phyloP scores from a whole-genome alignment of 2,888 invertebrate genomes.

The Pheosia gnoma region DNA sequence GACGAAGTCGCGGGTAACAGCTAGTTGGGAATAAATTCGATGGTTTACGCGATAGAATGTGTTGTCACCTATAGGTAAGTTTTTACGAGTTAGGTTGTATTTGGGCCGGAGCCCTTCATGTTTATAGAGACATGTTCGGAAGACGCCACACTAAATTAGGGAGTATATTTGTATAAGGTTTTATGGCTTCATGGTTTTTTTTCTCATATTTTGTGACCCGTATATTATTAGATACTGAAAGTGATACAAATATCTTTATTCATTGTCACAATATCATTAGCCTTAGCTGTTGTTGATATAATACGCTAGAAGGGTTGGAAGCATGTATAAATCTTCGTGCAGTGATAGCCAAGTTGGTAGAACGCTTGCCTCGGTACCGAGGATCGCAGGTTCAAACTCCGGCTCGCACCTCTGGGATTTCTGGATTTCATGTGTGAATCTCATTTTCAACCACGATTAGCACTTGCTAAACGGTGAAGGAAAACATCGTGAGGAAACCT shows the following conservation, averaged over 20 bases:
- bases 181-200: conserved; percentile 23
- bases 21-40: conserved; percentile 58
- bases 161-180: conserved; percentile 30
- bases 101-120: conserved; percentile 51
- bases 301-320: too few relatives aligned
- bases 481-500: too few relatives aligned
- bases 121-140: conserved; percentile 54
- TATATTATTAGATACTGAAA: background rate
- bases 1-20: too few relatives aligned
- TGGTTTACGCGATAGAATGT: conserved; percentile 59
- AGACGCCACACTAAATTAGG: conserved; percentile 46
- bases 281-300: too few relatives aligned
- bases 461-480: too few relatives aligned
- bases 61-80: conserved; percentile 57
- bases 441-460: too few relatives aligned
- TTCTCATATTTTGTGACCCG: background rate
- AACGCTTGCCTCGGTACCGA: too few relatives aligned
- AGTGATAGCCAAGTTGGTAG: too few relatives aligned
- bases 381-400: too few relatives aligned
- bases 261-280: background rate
- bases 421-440: too few relatives aligned
- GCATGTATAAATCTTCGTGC: too few relatives aligned
- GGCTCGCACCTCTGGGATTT: too few relatives aligned
- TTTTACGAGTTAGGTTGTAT: conserved; percentile 56
- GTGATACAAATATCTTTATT: background rate